Evolutionary conservation across 1,140 invertebrate species (phyloP), one percentile per base, ranked within the genome.

Genomic region (Tetramorium simillimum): DNA sequence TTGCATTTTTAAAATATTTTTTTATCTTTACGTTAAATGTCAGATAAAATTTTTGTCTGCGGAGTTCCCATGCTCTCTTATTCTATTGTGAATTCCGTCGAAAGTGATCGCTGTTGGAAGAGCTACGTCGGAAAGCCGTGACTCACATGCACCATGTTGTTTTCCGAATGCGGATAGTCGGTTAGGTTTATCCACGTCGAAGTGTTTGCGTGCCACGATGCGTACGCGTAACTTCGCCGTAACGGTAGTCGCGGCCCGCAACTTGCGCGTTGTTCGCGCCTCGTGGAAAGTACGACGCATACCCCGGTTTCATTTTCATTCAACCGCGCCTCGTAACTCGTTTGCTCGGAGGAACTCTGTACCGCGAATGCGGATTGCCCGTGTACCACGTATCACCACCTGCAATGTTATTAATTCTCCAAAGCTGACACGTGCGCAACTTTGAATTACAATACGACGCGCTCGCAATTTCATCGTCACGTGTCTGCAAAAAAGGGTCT

Each of bases 221-320:
- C 21, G 40, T 58, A 33, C 62, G 51, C 60, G 58, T 78, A 78
- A 56, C 62, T 28, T 84, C 21, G 69, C 80, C 53, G 49, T 89
- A 90, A 90, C 88, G 89, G 89, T 90, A 89, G 84, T 73, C 46
- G 6, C 21, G 67, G 0, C 51, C 43, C 14, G 40, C 62, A 28
- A 65, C 51, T 84, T 14, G 43, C 77, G 46, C 67, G 53, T 60
- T 58, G 69, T 37, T 43, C 53, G 37, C 37, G 16, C 28, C 72
- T 43, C 69, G 65, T 87, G 89, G 87, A 89, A 90, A 89, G 88
- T 87, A 43, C 84, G 56, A 10, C 21, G 62, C 46, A 37, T 56
- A 60, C 72, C 67, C 60, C 85, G 77, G 77, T 90, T 90, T 78
- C 89, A 56, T 89, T 90, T 89, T 89, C 88, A 75, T 90, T 82